These are phyloP conservation scores for Drosophila malerkotliana DNA, from an alignment of 1,140 invertebrate genomes.

Conservation along the genomic window DNA sequence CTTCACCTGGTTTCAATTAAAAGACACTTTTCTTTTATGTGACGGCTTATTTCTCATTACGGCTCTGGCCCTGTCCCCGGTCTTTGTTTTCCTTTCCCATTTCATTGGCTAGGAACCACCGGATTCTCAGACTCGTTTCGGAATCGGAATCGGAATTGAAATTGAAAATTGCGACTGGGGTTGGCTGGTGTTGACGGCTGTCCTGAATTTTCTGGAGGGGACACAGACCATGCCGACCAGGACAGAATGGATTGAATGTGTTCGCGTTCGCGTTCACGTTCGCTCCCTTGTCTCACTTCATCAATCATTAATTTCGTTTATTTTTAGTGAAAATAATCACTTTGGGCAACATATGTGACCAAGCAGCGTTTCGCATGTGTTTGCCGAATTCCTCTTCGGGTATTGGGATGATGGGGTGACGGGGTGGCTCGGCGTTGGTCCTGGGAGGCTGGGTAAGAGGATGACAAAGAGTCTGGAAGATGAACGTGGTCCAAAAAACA, in stretches of 20 bases:
- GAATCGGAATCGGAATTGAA: constrained; percentile 21
- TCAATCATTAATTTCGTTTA: constrained; percentile 81
- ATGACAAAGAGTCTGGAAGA: constrained; percentile 61
- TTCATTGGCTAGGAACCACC: constrained; percentile 4
- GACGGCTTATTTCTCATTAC: constrained; percentile 76
- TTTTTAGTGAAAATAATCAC: constrained; percentile 81
- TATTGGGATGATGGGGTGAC: constrained; percentile 6
- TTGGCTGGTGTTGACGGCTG: constrained; percentile 65
- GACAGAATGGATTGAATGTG: constrained; percentile 24
- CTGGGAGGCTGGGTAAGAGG: constrained; percentile 2
- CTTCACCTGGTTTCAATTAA: constrained; percentile 81
- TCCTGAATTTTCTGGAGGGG: constrained; percentile 29
- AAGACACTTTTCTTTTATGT: constrained; percentile 74
- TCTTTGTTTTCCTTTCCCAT: constrained; percentile 38
- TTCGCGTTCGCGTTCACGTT: constrained; percentile 13
- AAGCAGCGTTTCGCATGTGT: constrained; percentile 70
- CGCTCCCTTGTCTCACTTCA: constrained; percentile 78
- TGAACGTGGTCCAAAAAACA: constrained; percentile 47
- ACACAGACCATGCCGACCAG: constrained; percentile 2
- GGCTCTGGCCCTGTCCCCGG: constrained; percentile 38
- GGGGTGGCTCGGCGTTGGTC: constrained; percentile 2
- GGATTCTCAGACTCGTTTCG: constrained; percentile 1
- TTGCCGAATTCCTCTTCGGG: constrained; percentile 16
- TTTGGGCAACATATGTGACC: constrained; percentile 77
- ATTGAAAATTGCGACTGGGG: constrained; percentile 37